Base-by-base conservation (phyloP, 2,888 invertebrate species). In the Thysanoteuthis rhombus region DNA sequence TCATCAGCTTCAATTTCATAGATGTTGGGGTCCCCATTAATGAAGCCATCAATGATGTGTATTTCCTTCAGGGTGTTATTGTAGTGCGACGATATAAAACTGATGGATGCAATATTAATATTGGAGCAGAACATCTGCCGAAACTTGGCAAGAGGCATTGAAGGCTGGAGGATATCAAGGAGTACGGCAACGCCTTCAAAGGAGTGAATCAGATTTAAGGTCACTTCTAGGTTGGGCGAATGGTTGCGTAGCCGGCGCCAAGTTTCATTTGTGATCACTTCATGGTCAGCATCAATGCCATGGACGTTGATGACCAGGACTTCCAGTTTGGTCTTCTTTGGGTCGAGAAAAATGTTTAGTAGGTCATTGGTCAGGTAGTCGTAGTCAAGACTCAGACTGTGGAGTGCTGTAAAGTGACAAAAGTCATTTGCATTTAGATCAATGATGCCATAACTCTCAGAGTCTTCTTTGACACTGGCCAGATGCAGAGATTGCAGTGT, bases 401-500 rank as follows among this genome's bases (percentile, higher is more conserved):
- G 97, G 94, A 98, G 97, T 95, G 97, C 97, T 94, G 97, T 97
- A 96, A 98, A 98, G 93, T 97, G 97, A 95, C 97, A 97, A 95
- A 98, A 97, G 94, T 98, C 96, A 93, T 97, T 96, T 93, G 98
- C 97, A 95, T 98, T 97, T 94, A 98, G 97, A 95, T 97, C 97
- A 52, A 97, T 96, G 93, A 97, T 97, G 93, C 97, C 97, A 97
- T 98, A 98, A 96, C 98, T 97, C 95, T 98, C 98, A 94, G 98
- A 98, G 97, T 98, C 98, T 96, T 98, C 98, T 97, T 98, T 98
- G 52, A 98, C 98, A 93, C 98, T 98, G 95, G 98, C 98, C 95
- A 98, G 97, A 95, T 98, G 98, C 91, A 98, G 97, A 94, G 98
- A 97, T 94, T 97, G 97, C 93, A 98, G 96, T 94, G 98, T 97